These are phyloP conservation scores for Turdus rufiventris DNA, from an alignment of 2,113 vertebrate genomes.

Conservation along the genomic window DNA sequence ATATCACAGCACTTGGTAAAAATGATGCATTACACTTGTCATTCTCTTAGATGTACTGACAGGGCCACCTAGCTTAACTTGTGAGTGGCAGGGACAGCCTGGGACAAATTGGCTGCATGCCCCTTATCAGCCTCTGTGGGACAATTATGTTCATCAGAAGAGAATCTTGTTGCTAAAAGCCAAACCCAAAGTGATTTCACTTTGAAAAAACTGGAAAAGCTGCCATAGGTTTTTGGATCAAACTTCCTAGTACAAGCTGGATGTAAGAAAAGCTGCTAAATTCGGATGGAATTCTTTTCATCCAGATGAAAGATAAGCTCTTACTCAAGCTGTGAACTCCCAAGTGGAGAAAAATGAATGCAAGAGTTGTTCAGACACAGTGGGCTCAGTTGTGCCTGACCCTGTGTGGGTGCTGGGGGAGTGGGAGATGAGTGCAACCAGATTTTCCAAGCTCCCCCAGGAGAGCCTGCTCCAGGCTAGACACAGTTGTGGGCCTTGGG, in stretches of 20 bases:
- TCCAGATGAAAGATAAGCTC: constrained; percentile 17
- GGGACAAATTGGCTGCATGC: not conserved
- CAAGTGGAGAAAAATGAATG: not conserved
- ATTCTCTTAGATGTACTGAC: not conserved
- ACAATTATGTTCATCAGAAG: not conserved
- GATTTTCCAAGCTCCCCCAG: not conserved
- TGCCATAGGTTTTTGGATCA: constrained; percentile 1
- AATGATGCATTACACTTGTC: not conserved
- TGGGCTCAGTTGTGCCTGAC: not conserved
- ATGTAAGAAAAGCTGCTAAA: constrained; percentile 32
- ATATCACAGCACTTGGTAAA: not conserved
- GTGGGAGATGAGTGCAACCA: not conserved
- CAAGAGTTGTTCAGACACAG: not conserved
- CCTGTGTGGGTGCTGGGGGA: not conserved
- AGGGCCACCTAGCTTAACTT: not conserved
- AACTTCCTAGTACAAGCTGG: not conserved
- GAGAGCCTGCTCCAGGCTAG: not conserved
- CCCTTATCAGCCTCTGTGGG: not conserved
- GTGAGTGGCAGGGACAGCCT: not conserved
- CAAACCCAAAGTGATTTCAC: not conserved
- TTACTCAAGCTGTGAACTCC: constrained; percentile 1
- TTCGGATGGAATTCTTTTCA: constrained; percentile 13
- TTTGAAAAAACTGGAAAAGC: not conserved
- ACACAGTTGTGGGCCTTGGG: not conserved
- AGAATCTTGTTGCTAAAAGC: not conserved